Conservation (phyloP, 2,888 invertebrate genomes). For the Luffia ferchaultella region DNA sequence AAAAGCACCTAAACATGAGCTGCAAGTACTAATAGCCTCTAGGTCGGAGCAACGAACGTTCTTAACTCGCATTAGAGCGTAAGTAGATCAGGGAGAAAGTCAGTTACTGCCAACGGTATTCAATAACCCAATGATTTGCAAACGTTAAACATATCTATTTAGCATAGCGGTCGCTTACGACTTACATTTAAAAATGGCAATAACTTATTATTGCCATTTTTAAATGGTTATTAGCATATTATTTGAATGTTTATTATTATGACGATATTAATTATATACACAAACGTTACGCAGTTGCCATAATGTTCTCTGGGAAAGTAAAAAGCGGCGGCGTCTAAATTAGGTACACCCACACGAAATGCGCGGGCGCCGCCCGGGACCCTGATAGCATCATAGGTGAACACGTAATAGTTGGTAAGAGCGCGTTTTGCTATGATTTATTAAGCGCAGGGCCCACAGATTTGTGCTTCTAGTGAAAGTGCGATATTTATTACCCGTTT, state of each 20-base stretch:
- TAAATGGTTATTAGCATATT: not conserved
- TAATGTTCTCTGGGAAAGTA: not conserved
- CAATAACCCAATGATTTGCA: not conserved
- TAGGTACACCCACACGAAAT: not conserved
- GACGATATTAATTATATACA: not conserved
- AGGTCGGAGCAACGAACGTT: too few species aligned
- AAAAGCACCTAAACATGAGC: too few species aligned
- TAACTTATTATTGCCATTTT: not conserved
- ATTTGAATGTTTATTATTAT: not conserved
- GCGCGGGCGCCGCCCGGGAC: too few species aligned
- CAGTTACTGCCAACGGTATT: not conserved
- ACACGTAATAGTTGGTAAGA: not conserved
- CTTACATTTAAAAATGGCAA: too few species aligned
- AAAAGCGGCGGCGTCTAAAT: not conserved
- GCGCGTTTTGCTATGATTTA: not conserved
- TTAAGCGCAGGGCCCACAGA: not conserved
- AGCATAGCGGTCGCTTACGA: not conserved
- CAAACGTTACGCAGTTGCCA: not conserved
- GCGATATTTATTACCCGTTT: constrained; percentile 29
- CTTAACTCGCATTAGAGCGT: not conserved
- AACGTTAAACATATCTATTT: not conserved
- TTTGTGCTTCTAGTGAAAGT: constrained; percentile 29
- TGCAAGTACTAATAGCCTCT: too few species aligned
- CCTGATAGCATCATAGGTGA: not conserved
- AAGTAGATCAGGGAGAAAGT: not conserved